Percentiles rank a stretch among this genome's conserved stretches.
These are phyloP conservation scores for Drosophila cardini DNA, from an alignment of 1,140 invertebrate genomes.

Conservation along the genomic window DNA sequence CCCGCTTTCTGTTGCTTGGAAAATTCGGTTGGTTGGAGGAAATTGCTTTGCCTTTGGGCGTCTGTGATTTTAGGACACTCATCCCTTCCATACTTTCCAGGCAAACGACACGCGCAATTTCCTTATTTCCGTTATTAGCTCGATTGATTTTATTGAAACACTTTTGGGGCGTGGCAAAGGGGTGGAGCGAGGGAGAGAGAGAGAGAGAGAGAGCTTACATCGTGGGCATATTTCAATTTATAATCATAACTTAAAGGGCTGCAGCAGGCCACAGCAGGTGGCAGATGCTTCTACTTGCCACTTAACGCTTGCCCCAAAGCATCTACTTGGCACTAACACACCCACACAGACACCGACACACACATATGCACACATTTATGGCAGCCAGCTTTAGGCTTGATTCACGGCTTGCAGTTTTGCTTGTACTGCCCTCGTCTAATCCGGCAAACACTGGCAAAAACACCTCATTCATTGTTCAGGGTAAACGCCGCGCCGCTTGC, in stretches of 20 bases:
- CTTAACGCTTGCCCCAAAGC: background rate
- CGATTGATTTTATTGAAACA: conserved; percentile 76
- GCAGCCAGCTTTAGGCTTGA: background rate
- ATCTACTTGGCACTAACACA: background rate
- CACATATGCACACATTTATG: no score
- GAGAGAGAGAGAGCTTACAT: no score
- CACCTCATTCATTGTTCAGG: conserved; percentile 17
- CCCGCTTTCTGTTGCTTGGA: conserved; percentile 16
- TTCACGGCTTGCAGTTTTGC: conserved; percentile 22
- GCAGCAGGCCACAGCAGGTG: conserved; percentile 40
- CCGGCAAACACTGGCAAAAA: conserved; percentile 49
- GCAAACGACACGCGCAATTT: conserved; percentile 57
- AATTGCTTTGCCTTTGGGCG: conserved; percentile 42
- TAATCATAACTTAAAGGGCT: conserved; percentile 4
- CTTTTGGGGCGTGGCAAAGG: conserved; percentile 19
- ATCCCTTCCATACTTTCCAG: background rate
- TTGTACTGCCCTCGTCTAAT: conserved; percentile 50
- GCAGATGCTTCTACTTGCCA: conserved; percentile 18
- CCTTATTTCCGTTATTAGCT: conserved; percentile 77
- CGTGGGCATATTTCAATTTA: conserved; percentile 2
- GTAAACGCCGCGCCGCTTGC: background rate
- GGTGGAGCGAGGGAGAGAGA: no score
- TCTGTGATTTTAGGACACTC: conserved; percentile 31
- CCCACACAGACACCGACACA: background rate
- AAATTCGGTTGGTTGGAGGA: conserved; percentile 14